Evolutionary conservation across 2,797 vertebrate genomes (phyloP).

Genomic region (Rhynchotus rufescens): DNA sequence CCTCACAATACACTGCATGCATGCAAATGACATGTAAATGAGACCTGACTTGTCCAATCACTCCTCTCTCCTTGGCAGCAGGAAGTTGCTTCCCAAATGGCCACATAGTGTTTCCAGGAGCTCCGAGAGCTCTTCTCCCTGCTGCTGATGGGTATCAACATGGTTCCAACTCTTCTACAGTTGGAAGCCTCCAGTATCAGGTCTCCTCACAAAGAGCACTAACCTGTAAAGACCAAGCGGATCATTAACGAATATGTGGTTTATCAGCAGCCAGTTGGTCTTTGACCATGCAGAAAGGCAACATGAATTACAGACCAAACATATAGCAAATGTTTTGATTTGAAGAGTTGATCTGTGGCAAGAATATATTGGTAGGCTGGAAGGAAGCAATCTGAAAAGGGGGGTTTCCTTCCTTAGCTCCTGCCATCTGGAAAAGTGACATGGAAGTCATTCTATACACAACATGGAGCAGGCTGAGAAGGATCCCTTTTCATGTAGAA

Average conservation of each 20-base stretch:
- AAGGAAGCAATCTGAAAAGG: background rate
- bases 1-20: rapidly evolving
- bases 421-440: background rate
- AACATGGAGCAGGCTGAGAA: background rate
- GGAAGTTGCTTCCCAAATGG: rapidly evolving
- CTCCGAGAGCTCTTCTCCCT: background rate
- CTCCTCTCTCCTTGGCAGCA: background rate
- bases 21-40: background rate
- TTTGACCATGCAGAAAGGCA: background rate
- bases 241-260: rapidly evolving
- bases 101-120: background rate
- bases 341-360: background rate
- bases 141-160: background rate
- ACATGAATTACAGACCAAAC: background rate
- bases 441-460: rapidly evolving
- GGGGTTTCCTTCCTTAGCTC: background rate
- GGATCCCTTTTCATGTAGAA: background rate
- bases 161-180: background rate
- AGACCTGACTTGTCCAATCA: background rate
- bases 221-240: background rate
- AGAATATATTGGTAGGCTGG: background rate
- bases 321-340: background rate
- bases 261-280: background rate
- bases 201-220: background rate
- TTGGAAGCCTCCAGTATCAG: background rate